Conservation (phyloP, 2,888 invertebrate genomes). For the Rhimphoctona megacephalus region DNA sequence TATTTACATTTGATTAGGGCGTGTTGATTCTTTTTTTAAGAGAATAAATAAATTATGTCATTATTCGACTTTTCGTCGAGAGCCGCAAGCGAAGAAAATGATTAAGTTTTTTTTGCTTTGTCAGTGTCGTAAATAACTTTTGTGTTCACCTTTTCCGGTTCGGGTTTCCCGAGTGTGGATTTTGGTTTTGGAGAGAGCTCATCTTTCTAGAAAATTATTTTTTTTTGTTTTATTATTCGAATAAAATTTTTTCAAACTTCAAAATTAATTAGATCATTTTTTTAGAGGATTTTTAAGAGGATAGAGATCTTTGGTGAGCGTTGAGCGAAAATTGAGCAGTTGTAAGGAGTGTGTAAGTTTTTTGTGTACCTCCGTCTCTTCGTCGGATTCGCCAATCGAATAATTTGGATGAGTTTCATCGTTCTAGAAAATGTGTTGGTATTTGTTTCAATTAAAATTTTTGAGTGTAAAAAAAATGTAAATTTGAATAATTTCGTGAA, state of each 20-base stretch:
- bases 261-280: background rate
- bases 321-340: background rate
- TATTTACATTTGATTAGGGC: background rate
- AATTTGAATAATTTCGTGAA: constrained; percentile 3
- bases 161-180: constrained; percentile 74
- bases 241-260: background rate
- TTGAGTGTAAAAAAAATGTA: constrained; percentile 16
- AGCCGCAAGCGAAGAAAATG: background rate
- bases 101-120: background rate
- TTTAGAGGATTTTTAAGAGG: constrained; percentile 4
- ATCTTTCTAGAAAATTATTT: constrained; percentile 70
- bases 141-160: constrained; percentile 74
- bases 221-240: constrained; percentile 13
- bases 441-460: constrained; percentile 11
- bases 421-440: constrained; percentile 67
- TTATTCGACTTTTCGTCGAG: background rate
- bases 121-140: background rate
- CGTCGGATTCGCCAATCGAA: constrained; percentile 73
- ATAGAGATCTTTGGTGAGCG: background rate
- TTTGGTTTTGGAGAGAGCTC: constrained; percentile 74
- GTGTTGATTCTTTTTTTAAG: background rate
- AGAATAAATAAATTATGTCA: background rate
- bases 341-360: constrained; percentile 13
- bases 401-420: constrained; percentile 75
- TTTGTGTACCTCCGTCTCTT: constrained; percentile 73